Percentiles rank a stretch among this genome's conserved stretches.
Evolutionary conservation across 2,797 vertebrate genomes (phyloP).

Genomic region (Aythya fuligula): DNA sequence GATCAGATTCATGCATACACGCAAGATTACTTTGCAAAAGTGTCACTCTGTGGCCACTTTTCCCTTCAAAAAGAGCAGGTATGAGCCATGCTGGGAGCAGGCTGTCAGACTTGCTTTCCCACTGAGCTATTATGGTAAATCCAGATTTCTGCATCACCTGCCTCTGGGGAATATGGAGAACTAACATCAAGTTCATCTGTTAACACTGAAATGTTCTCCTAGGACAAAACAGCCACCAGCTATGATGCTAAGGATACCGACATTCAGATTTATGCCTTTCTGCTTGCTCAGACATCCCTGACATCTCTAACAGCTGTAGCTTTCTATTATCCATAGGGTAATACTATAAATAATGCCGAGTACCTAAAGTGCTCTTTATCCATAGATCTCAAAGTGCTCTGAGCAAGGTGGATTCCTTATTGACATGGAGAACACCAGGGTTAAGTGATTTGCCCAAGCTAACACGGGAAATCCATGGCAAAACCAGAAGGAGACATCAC

Average conservation of each 20-base stretch:
- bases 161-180: neutral
- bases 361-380: neutral
- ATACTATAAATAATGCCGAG: neutral
- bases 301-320: conserved; percentile 23
- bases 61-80: neutral
- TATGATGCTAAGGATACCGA: neutral
- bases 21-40: neutral
- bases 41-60: fast-evolving
- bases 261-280: neutral
- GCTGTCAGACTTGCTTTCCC: conserved; percentile 5
- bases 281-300: conserved; percentile 15
- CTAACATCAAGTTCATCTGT: conserved; percentile 13
- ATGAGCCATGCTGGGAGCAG: neutral
- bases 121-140: neutral
- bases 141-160: neutral
- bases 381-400: neutral
- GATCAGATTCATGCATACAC: fast-evolving
- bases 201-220: neutral
- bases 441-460: neutral
- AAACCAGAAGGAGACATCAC: neutral
- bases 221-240: conserved; percentile 11
- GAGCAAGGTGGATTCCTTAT: neutral
- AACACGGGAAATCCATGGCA: neutral
- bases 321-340: neutral
- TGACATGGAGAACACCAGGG: neutral